A percentile compares a stretch with the other conserved stretches of the same genome.
phyloP scores from a whole-genome alignment of 1,140 invertebrate species.

The Thereuonema tuberculata region DNA sequence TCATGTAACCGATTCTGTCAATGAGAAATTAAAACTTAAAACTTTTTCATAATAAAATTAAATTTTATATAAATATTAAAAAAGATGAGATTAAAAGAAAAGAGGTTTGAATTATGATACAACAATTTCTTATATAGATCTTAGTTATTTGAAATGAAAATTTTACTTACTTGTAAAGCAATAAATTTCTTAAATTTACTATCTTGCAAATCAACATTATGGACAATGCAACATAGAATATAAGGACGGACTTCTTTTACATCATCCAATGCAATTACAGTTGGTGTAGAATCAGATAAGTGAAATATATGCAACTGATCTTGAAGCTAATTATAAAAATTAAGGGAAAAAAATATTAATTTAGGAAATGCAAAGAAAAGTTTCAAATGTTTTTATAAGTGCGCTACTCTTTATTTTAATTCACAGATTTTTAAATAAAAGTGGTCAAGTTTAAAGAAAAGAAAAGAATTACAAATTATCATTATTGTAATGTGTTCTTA shows the following conservation, averaged over 20 bases:
- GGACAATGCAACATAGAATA: conserved; percentile 56
- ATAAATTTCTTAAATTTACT: conserved; percentile 62
- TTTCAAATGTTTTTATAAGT: neutral
- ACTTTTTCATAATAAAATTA: too few species aligned
- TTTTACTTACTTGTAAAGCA: conserved; percentile 44
- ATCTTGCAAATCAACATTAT: conserved; percentile 44
- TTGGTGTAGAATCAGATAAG: conserved; percentile 37
- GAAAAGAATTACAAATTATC: too few species aligned
- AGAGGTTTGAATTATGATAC: too few species aligned
- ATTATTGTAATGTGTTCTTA: too few species aligned
- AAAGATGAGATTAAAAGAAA: too few species aligned
- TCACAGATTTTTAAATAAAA: neutral
- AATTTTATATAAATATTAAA: too few species aligned
- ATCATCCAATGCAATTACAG: conserved; percentile 40
- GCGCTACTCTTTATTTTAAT: neutral
- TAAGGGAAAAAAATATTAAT: neutral
- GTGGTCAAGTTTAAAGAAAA: too few species aligned
- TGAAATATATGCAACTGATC: conserved; percentile 37
- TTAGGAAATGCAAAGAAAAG: neutral
- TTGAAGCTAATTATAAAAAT: conserved; percentile 7
- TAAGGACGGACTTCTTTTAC: conserved; percentile 47
- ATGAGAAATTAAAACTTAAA: too few species aligned
- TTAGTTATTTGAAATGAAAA: too few species aligned
- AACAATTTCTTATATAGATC: too few species aligned
- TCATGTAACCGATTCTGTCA: conserved; percentile 57